phyloP scores from a whole-genome alignment of 2,113 vertebrate species.

The Emberiza fucata region DNA sequence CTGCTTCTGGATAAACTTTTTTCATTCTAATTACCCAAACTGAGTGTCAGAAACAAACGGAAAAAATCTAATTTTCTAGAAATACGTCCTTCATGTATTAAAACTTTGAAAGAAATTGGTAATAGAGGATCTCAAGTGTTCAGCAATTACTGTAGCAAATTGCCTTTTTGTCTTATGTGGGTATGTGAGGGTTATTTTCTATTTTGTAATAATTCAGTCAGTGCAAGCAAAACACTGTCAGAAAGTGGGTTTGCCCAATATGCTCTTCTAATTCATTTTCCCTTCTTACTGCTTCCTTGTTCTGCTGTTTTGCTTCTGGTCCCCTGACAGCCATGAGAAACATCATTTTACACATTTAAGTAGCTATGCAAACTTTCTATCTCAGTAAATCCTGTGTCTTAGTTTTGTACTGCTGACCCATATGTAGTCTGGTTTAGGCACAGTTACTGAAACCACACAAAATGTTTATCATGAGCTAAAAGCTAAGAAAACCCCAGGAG shows the following conservation, averaged over 20 bases:
- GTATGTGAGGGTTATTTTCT: background rate
- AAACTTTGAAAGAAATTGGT: background rate
- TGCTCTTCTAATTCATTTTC: background rate
- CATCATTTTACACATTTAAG: background rate
- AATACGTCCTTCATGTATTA: background rate
- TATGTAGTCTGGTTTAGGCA: background rate
- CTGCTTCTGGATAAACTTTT: background rate
- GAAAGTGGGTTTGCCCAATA: background rate
- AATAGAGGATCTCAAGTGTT: background rate
- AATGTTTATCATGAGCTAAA: conserved; percentile 4
- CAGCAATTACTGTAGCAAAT: background rate
- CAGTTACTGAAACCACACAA: background rate
- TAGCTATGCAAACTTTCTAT: background rate
- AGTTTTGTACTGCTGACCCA: background rate
- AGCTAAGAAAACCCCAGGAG: background rate
- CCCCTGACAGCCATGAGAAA: background rate
- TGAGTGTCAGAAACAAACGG: background rate
- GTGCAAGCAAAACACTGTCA: background rate
- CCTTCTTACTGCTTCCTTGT: background rate
- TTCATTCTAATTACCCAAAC: background rate
- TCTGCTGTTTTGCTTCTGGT: background rate
- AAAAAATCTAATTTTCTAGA: background rate
- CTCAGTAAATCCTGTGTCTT: background rate
- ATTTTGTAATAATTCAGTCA: background rate
- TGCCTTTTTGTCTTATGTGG: background rate